Base-by-base conservation (phyloP, 2,888 invertebrate species). In the Anticlea derivata region DNA sequence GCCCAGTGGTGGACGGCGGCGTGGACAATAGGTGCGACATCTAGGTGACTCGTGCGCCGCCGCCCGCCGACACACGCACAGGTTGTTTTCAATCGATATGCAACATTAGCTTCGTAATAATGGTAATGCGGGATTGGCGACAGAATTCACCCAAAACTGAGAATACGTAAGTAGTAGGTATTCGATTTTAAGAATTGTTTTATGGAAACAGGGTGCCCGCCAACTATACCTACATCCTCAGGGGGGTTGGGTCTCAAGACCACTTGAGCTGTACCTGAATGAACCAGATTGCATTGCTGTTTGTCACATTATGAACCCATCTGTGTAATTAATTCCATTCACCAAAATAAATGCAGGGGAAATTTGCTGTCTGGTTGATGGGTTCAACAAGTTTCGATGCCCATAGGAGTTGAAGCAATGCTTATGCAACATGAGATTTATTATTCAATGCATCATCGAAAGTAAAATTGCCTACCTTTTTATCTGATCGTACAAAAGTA, bases 21-120 rank as follows among this genome's bases (percentile, higher is more conserved):
- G 71, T 75, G 83, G 86, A 88, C 88, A 88, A 88, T 88, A 84
- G 90, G 90, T 75, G 88, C 80, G 88, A 89, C 88, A 86, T 76
- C 83, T 88, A 85, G 89, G 89, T 85, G 87, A 87, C 80, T 83
- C 88, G 89, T 82, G 83, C 76, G 74, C 63, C 67, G 61, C 58
- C 66, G 61, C 60, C 68, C 59, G 68, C 66, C 58, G 62, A 51
- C 58, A 63, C 65, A 68, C 76, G 68, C 82, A 88, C 87, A 88
- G 89, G 89, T 70, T 83, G 89, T 77, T 69, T 62, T 60, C 58
- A 73, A 74, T 68, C 58, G 37, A 55, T 50, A 54, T 50, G 50
- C 40, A 49, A 60, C 58, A 58, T 51, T 51, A 64, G 51, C 57
- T 55, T 58, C 58, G 65, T 61, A 66, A 64, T 61, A 62, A 60